Evolutionary conservation across 2,113 vertebrate species (phyloP), one percentile per base, ranked within the genome.

Genomic region (Eptesicus fuscus): DNA sequence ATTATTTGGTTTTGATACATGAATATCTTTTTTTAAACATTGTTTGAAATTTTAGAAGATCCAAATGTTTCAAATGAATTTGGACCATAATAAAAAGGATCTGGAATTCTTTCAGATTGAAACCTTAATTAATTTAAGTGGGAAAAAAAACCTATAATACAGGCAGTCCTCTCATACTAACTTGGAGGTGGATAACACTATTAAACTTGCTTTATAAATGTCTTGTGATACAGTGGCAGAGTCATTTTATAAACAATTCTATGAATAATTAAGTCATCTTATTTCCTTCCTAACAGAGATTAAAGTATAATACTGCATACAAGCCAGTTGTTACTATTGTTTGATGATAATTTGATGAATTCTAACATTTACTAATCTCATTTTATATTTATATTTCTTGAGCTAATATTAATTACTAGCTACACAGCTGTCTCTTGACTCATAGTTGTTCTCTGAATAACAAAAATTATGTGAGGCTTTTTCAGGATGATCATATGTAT

Each of bases 91-190:
- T 73, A 82, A 65, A 80, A 95, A 85, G 17, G 18, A 82, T 86
- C 40, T 84, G 44, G 30, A 95, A 84, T 93, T 69, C 49, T 94
- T 95, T 84, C 25, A 63, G 3, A 86, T 88, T 88, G 61, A 90
- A 83, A 79, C 40, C 30, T 88, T 63, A 90, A 37, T 78, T 40
- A 61, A 4, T 80, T 59, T 77, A 49, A 82, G 56, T 44, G 20
- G 30, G 20, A 35, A 30, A 22, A 4, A 35, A 47, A 84, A 67
- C 7, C 53, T 63, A 25, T 84, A 30, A 49, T 44, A 32, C 32
- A 93, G 40, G 23, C 56, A 87, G 18, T 35, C 9, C 11, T 42
- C 40, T 93, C 53, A n/a, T 51, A 16, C 18, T 42, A 37, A 76
- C 22, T 53, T 95, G 25, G 35, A 80, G 37, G 47, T 83, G 18